Evolutionary conservation across 2,888 invertebrate species (phyloP).

Genomic region (Drosophila atripex): DNA sequence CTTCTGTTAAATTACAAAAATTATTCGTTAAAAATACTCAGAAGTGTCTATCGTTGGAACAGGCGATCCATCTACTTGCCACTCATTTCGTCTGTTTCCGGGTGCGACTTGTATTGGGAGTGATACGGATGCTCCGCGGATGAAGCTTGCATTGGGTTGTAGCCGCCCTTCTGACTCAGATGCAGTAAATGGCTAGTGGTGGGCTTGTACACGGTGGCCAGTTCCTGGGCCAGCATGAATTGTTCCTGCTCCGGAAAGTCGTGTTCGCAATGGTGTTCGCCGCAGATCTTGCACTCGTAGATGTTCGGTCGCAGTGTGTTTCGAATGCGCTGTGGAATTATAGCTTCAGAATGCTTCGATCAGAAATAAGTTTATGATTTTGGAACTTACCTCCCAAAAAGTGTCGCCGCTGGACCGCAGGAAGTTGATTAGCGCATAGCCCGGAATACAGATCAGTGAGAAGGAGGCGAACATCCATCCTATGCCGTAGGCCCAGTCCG

Average conservation of each 20-base stretch:
- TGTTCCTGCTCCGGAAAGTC: slow-evolving; percentile 85
- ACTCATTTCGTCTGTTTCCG: slow-evolving; percentile 48
- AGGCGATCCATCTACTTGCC: slow-evolving; percentile 39
- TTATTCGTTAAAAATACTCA: slow-evolving; percentile 60
- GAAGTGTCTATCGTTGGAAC: slow-evolving; percentile 56
- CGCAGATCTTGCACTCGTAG: slow-evolving; percentile 90
- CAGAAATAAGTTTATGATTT: neutral
- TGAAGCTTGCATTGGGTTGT: slow-evolving; percentile 73
- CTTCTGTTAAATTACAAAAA: slow-evolving; percentile 56
- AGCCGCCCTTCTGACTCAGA: slow-evolving; percentile 60
- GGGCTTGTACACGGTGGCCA: slow-evolving; percentile 74
- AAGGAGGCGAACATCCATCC: slow-evolving; percentile 94
- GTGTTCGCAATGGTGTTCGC: slow-evolving; percentile 91
- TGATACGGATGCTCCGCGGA: slow-evolving; percentile 62
- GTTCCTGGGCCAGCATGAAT: slow-evolving; percentile 83
- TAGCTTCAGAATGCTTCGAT: neutral
- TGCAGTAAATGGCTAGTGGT: slow-evolving; percentile 46
- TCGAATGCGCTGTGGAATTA: slow-evolving; percentile 87
- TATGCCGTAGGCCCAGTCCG: slow-evolving; percentile 91
- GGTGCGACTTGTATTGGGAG: slow-evolving; percentile 39
- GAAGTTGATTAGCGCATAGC: slow-evolving; percentile 90
- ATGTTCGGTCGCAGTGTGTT: slow-evolving; percentile 90
- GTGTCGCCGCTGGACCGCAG: slow-evolving; percentile 89
- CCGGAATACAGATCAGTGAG: slow-evolving; percentile 93
- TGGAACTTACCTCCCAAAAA: slow-evolving; percentile 88